Conservation (phyloP, 2,888 invertebrate species). For the Pseudoips prasinana region DNA sequence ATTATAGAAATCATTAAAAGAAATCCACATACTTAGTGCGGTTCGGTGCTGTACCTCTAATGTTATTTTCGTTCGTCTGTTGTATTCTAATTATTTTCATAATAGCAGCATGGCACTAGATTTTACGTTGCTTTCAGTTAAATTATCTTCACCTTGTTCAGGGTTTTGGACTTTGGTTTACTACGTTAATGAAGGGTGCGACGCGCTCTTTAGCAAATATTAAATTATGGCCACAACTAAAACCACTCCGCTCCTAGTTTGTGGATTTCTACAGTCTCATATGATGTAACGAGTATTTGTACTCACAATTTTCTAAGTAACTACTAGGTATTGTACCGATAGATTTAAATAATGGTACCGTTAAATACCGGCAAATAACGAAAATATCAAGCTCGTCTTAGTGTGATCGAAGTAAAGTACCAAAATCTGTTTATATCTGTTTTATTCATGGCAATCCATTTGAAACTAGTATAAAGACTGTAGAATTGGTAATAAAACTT, state of each 20-base stretch:
- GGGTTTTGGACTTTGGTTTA: too few species aligned
- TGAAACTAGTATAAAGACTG: conserved; percentile 60
- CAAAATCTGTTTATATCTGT: conserved; percentile 51
- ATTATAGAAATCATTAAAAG: conserved; percentile 31
- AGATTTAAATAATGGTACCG: conserved; percentile 7
- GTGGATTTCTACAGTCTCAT: conserved; percentile 1
- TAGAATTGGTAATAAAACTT: conserved; percentile 74
- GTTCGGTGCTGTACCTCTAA: too few species aligned
- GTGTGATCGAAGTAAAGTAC: conserved; percentile 47
- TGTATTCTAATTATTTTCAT: too few species aligned
- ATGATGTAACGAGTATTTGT: conserved; percentile 46
- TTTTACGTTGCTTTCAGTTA: too few species aligned
- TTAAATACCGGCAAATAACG: conserved; percentile 8
- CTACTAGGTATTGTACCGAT: conserved; percentile 36
- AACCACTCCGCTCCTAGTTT: background rate
- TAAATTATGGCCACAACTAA: too few species aligned
- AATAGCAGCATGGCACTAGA: too few species aligned
- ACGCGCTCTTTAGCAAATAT: too few species aligned
- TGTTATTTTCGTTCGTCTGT: too few species aligned
- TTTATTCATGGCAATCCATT: conserved; percentile 58
- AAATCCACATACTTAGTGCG: too few species aligned
- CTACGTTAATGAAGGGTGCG: too few species aligned
- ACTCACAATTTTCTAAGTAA: conserved; percentile 38
- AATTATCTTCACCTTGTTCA: too few species aligned
- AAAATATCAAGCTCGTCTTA: conserved; percentile 50